phyloP scores from a whole-genome alignment of 2,888 invertebrate species.

The Temnothorax ravouxi region DNA sequence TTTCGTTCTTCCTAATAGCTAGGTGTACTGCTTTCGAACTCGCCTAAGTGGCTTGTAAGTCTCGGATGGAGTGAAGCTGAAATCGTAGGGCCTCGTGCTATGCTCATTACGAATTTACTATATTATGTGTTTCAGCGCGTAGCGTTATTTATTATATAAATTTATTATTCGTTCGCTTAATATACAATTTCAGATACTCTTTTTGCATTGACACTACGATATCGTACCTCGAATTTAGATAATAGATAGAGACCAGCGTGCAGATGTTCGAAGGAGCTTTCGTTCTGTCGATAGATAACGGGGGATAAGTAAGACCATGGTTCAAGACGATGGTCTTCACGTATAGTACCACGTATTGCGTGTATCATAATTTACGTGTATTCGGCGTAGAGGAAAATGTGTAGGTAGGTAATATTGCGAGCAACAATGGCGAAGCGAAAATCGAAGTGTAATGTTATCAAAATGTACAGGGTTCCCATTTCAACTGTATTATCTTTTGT shows the following conservation, averaged over 20 bases:
- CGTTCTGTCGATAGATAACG: constrained; percentile 6
- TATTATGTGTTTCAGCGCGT: constrained; percentile 33
- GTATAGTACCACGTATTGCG: constrained; percentile 6
- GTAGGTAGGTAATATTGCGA: constrained; percentile 8
- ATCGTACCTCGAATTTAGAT: constrained; percentile 35
- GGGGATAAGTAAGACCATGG: neutral
- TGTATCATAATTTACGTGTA: constrained; percentile 32
- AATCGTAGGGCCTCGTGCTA: constrained; percentile 22
- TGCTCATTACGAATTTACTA: constrained; percentile 22
- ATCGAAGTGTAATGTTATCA: constrained; percentile 14
- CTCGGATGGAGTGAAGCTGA: neutral
- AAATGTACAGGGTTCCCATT: constrained; percentile 14
- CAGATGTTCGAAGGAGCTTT: constrained; percentile 30
- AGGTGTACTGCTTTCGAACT: constrained; percentile 5
- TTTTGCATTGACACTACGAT: constrained; percentile 17
- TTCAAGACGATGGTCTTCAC: neutral
- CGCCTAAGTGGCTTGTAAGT: constrained; percentile 11
- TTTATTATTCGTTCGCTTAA: constrained; percentile 32
- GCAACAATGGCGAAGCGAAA: constrained; percentile 22
- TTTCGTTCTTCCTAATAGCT: constrained; percentile 41
- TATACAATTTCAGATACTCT: constrained; percentile 22
- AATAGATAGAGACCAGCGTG: constrained; percentile 28
- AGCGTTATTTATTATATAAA: constrained; percentile 37
- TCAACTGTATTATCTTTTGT: constrained; percentile 17
- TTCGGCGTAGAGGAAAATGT: constrained; percentile 19